A percentile compares a stretch with the other conserved stretches of the same genome.
phyloP scores from a whole-genome alignment of 2,797 vertebrate genomes.

The Cirrhinus mrigala region DNA sequence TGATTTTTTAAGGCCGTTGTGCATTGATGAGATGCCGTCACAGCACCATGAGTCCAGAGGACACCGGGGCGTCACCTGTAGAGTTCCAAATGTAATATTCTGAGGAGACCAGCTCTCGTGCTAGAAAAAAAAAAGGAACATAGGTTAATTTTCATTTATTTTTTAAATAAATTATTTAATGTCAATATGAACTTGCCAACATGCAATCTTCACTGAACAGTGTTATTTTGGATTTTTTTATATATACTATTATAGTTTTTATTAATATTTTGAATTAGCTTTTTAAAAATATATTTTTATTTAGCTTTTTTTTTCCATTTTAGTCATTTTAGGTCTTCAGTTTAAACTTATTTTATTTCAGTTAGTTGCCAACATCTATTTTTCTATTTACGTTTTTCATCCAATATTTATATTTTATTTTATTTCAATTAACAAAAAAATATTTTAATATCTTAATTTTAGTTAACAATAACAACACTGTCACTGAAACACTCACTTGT shows the following conservation, averaged over 20 bases:
- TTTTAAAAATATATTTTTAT: neutral
- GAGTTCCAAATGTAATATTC: slow-evolving; percentile 98
- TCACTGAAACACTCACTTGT: slow-evolving; percentile 81
- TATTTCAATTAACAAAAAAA: neutral
- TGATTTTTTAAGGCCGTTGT: slow-evolving; percentile 12
- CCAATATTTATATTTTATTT: neutral
- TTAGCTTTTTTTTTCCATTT: neutral
- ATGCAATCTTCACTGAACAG: neutral
- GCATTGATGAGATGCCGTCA: slow-evolving; percentile 55
- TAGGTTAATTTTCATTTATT: neutral
- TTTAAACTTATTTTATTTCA: neutral
- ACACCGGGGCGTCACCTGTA: slow-evolving; percentile 86
- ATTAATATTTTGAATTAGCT: too few relatives aligned
- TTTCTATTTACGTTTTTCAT: neutral
- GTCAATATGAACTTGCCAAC: neutral
- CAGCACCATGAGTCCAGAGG: slow-evolving; percentile 75
- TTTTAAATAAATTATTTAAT: neutral
- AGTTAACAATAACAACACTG: neutral
- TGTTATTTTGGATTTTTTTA: too few relatives aligned
- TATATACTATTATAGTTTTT: too few relatives aligned
- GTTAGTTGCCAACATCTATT: neutral
- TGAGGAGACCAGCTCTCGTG: slow-evolving; percentile 89
- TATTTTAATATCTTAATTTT: neutral
- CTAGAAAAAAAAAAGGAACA: slow-evolving; percentile 71
- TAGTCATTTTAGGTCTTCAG: neutral